These are phyloP conservation scores for Trachelus tabidus DNA, from an alignment of 2,888 invertebrate genomes.

Conservation along the genomic window DNA sequence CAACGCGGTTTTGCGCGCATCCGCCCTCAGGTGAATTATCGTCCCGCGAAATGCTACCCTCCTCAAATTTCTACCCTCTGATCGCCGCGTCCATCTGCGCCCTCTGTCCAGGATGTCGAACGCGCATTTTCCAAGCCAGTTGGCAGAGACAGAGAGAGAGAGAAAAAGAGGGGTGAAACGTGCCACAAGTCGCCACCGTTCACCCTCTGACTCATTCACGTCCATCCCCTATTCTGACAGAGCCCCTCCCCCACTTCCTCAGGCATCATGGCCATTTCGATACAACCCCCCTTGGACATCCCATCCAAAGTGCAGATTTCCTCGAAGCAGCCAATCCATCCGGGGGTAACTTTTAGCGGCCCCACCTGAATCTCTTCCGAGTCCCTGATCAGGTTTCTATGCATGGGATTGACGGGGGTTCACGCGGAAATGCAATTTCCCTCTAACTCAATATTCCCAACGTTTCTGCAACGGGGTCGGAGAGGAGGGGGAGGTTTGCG, in stretches of 20 bases:
- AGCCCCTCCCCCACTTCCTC: no score
- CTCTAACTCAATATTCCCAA: background rate
- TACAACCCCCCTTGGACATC: background rate
- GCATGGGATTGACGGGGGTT: background rate
- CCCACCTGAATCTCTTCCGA: background rate
- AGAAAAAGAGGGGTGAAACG: background rate
- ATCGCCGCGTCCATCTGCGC: background rate
- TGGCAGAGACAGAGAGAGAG: background rate
- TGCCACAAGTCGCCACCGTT: background rate
- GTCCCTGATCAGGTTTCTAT: background rate
- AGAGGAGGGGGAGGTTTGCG: background rate
- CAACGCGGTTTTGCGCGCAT: background rate
- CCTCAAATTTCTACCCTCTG: background rate
- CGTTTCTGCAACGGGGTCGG: background rate
- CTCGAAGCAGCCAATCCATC: background rate
- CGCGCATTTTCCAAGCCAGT: background rate
- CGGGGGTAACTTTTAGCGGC: background rate
- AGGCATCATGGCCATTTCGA: background rate
- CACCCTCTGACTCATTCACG: background rate
- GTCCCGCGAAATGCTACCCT: background rate
- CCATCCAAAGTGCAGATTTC: background rate
- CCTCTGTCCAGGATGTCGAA: background rate
- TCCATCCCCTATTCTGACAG: background rate
- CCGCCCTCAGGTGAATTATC: background rate
- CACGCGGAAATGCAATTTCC: background rate